Percentiles rank a stretch among this genome's conserved stretches.
These are phyloP conservation scores for Phymanthus crucifer DNA, from an alignment of 92 coral and sea anemone genomes.

Conservation along the genomic window DNA sequence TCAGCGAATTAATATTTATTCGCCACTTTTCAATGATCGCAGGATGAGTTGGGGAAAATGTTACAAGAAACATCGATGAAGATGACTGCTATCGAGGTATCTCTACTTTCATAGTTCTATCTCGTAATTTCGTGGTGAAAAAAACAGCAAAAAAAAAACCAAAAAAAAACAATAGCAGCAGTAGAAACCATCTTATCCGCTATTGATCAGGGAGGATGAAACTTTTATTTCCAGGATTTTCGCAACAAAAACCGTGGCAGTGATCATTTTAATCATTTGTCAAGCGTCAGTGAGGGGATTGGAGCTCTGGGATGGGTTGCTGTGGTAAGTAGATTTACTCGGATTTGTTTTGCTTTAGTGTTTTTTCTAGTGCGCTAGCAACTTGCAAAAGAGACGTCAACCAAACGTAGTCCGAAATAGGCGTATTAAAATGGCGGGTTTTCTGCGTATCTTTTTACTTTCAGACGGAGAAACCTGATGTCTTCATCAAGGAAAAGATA, in stretches of 20 bases:
- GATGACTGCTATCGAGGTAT: conserved; percentile 45
- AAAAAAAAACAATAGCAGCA: no score
- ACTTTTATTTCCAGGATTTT: conserved; percentile 34
- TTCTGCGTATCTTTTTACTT: not conserved
- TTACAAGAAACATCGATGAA: conserved; percentile 51
- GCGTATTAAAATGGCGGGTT: not conserved
- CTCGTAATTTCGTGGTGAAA: no score
- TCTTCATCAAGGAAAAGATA: conserved; percentile 55
- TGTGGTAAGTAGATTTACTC: conserved; percentile 45
- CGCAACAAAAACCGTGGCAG: conserved; percentile 60
- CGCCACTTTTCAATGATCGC: not conserved
- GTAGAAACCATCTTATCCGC: no score
- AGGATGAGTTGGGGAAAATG: conserved; percentile 49
- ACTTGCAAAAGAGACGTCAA: no score
- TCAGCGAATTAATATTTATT: no score
- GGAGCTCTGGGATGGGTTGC: conserved; percentile 69
- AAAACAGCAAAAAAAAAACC: no score
- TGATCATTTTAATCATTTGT: conserved; percentile 59
- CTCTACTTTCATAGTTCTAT: no score
- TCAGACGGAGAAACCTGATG: conserved; percentile 58
- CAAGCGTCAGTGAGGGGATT: conserved; percentile 72
- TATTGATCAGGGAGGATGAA: not conserved
- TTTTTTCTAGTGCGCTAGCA: no score
- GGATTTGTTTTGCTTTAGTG: no score
- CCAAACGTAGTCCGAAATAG: no score